Evolutionary conservation across 1,140 invertebrate genomes (phyloP), one percentile per base, ranked within the genome.

Genomic region (Sogatella furcifera): DNA sequence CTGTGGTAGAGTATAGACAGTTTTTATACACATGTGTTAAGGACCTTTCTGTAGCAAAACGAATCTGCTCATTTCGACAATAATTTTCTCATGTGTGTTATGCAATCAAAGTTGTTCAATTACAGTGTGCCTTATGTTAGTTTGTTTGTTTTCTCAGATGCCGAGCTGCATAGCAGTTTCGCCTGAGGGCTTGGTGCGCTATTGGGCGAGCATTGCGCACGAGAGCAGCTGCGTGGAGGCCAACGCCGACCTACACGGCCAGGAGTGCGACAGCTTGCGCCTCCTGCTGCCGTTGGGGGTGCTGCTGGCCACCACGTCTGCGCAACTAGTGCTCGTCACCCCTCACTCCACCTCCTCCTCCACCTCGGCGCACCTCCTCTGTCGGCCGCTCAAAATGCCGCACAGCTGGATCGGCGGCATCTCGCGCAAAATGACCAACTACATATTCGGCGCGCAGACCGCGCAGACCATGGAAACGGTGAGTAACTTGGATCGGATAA

Each of bases 131-230:
- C n/a, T n/a, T n/a, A n/a, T n/a, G n/a, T n/a, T n/a, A n/a, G n/a
- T n/a, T n/a, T n/a, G n/a, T n/a, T n/a, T n/a, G n/a, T n/a, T n/a
- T n/a, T n/a, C n/a, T 19, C 67, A 82, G 79, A 81, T 85, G 64
- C 88, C 92, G 24, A 86, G 89, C 10, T 95, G 92, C 69, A 84
- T 97, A 65, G 92, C 92, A 42, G 90, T 95, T 0, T 95, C 92
- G 11, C 92, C 94, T 22, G 93, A 95, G 72, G 95, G 93, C n/a
- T 78, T 86, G 38, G 84, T 93, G 3, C 79, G 92, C 14, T 97
- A 90, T 72, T 97, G 95, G 95, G 79, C 89, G 0, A 91, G 85
- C 28, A 84, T 97, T 43, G 85, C 89, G 0, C 91, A 95, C 68
- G 92, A 95, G 69, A 85, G 85, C 4, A 83, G 84, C 9, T 92